Evolutionary conservation across 2,113 vertebrate genomes (phyloP).

Genomic region (Chloroceryle aenea): DNA sequence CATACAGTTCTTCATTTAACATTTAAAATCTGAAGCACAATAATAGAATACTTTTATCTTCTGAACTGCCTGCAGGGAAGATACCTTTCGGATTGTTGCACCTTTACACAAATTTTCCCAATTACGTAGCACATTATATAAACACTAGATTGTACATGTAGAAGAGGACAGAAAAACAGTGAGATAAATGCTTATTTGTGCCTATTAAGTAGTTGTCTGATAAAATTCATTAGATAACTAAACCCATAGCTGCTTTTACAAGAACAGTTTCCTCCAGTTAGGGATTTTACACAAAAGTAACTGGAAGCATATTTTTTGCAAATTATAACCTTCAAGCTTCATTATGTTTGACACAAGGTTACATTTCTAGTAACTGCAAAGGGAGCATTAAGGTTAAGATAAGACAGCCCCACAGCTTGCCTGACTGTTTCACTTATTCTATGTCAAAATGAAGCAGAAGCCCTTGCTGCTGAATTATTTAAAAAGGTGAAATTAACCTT

Average conservation of each 20-base stretch:
- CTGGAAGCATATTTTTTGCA: not conserved
- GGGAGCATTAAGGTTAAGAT: not conserved
- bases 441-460: not conserved
- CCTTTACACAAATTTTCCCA: not conserved
- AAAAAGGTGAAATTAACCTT: not conserved
- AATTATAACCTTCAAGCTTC: not conserved
- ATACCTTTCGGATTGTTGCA: not conserved
- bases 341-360: not conserved
- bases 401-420: not conserved
- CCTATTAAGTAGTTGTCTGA: not conserved
- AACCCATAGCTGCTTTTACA: not conserved
- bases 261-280: not conserved
- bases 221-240: not conserved
- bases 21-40: not conserved
- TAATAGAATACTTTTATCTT: not conserved
- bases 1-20: fast-evolving
- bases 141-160: not conserved
- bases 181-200: not conserved
- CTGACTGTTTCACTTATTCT: not conserved
- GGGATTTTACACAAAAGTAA: not conserved
- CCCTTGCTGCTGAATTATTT: not conserved
- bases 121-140: not conserved
- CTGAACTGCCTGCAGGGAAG: not conserved
- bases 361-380: not conserved
- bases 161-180: not conserved